A percentile compares a stretch with the other conserved stretches of the same genome.
Evolutionary conservation across 2,888 invertebrate genomes (phyloP).

Genomic region (Caenorhabditis drosophilae): DNA sequence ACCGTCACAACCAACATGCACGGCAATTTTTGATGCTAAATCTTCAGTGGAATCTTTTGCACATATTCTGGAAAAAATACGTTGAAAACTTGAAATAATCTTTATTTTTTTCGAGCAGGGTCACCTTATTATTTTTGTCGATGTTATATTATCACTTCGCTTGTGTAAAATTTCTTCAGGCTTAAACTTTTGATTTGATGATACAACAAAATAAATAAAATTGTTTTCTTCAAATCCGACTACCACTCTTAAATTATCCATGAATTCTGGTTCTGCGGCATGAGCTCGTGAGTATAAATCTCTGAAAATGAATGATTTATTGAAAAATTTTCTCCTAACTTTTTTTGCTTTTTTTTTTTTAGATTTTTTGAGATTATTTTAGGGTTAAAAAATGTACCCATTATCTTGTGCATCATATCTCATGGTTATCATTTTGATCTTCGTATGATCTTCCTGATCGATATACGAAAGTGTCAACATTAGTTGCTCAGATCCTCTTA

Average conservation of each 20-base stretch:
- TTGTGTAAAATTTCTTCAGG: constrained; percentile 25
- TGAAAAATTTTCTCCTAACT: neutral
- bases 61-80: constrained; percentile 26
- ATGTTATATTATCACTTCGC: constrained; percentile 7
- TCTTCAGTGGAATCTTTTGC: constrained; percentile 22
- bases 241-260: constrained; percentile 18
- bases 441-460: constrained; percentile 3
- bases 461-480: constrained; percentile 15
- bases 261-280: constrained; percentile 37
- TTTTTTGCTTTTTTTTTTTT: neutral
- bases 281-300: neutral
- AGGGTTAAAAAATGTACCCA: constrained; percentile 9
- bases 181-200: constrained; percentile 36
- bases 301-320: constrained; percentile 19
- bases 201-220: constrained; percentile 41
- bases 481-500: constrained; percentile 20
- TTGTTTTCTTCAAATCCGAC: constrained; percentile 31
- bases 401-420: constrained; percentile 27
- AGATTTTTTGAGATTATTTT: neutral
- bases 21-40: constrained; percentile 22
- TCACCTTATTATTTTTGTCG: constrained; percentile 30
- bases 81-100: no score
- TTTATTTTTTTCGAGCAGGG: no score
- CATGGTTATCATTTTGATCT: constrained; percentile 4
- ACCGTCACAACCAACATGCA: constrained; percentile 28